Conservation (phyloP, 2,888 invertebrate genomes). For the Acleris holmiana region DNA sequence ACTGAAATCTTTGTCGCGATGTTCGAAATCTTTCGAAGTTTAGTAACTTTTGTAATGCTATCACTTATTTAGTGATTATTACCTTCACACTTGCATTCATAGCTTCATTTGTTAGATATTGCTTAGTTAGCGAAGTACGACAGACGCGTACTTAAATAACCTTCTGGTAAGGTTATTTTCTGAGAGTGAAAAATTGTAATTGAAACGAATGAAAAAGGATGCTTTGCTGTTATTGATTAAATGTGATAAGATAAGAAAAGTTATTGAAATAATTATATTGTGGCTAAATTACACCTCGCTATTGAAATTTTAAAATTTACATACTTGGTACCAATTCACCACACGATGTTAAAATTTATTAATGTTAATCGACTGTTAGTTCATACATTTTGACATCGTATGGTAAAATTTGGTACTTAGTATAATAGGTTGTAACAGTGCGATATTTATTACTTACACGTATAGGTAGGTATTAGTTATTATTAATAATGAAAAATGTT, state of each 20-base stretch:
- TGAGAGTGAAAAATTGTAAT: background rate
- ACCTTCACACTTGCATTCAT: too few relatives aligned
- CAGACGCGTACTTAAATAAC: too few relatives aligned
- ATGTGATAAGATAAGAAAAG: constrained; percentile 4
- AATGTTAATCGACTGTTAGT: too few relatives aligned
- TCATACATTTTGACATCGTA: too few relatives aligned
- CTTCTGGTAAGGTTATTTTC: background rate
- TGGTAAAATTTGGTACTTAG: constrained; percentile 5
- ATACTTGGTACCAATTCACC: too few relatives aligned
- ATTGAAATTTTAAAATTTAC: constrained; percentile 10
- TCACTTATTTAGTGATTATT: too few relatives aligned
- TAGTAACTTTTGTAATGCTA: too few relatives aligned
- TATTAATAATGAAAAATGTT: constrained; percentile 5
- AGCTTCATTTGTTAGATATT: too few relatives aligned
- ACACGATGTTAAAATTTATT: too few relatives aligned
- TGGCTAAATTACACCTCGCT: constrained; percentile 27
- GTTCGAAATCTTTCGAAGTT: background rate
- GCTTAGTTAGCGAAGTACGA: too few relatives aligned
- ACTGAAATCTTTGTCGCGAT: background rate
- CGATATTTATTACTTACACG: constrained; percentile 29
- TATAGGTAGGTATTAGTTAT: constrained; percentile 13
- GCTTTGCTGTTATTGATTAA: background rate
- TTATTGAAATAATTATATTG: constrained; percentile 9
- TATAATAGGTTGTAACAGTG: constrained; percentile 10
- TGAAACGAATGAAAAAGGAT: background rate